Base-by-base conservation (phyloP, 2,113 vertebrate species). In the Mesembrinibis cayennensis region DNA sequence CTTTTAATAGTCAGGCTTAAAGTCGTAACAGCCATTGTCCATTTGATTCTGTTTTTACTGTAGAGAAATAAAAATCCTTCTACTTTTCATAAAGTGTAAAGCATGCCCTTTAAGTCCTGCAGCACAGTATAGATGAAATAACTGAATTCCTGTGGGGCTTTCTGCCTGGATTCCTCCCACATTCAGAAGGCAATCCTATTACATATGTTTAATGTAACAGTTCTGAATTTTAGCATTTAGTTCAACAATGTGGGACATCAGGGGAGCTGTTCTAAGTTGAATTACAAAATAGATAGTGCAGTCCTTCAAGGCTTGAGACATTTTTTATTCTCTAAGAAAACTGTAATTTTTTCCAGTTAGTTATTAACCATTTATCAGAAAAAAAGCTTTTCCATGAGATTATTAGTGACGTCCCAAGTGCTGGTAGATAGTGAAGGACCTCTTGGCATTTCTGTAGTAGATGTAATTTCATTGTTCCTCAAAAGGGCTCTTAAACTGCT, bases 81-180 rank as follows among this genome's bases (percentile, higher is more conserved):
- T 76, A 70, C 47, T 92, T 91, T 92, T 79, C 52, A 67, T 65
- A 78, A 89, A 76, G 23, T 56, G 16, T 32, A 56, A 89, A 76
- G 18, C 32, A 82, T 81, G 45, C 70, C 58, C 78, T 91, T 80
- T 66, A 92, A 86, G 65, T 67, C 38, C 29, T 86, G 18, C 26
- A 91, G 34, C 5, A 23, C 45, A 76, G n/a, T 73, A 56, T 26
- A 86, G 55, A 94, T 2, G 20, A 93, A 97, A 97, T 92, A 66
- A 95, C 67, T 93, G 65, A 92, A 95, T 76, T 94, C 80, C 76
- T 63, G 13, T 78, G 72, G 36, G 70, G 13, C n/a, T 91, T 95
- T 97, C 66, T 69, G 63, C 83, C 78, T 87, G 92, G 78, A 97
- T 93, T 85, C 52, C 61, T 95, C 67, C 52, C 55, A 52, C 25